These are phyloP conservation scores for Catostomus latipinnis DNA, from an alignment of 2,797 vertebrate species.

Conservation along the genomic window DNA sequence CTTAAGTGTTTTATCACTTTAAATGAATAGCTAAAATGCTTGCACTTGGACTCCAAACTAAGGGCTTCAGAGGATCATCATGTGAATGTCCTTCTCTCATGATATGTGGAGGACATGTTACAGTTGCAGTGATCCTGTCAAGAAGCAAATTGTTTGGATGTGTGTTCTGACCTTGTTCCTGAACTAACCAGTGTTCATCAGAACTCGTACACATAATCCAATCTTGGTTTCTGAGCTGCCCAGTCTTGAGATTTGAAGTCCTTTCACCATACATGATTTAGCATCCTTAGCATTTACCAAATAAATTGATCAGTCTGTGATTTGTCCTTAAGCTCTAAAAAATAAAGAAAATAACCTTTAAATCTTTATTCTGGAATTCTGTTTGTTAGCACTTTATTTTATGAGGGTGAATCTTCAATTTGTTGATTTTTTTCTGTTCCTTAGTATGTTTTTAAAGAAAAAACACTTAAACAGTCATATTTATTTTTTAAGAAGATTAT, in stretches of 20 bases:
- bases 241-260: not conserved
- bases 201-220: constrained; percentile 71
- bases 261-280: not conserved
- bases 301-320: not conserved
- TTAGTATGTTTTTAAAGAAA: too few relatives aligned
- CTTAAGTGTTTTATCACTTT: not conserved
- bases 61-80: constrained; percentile 46
- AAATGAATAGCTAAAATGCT: constrained; percentile 25
- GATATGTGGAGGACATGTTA: constrained; percentile 44
- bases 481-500: too few relatives aligned
- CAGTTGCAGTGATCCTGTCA: constrained; percentile 50
- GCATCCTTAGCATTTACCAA: constrained; percentile 3
- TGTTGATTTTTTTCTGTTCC: too few relatives aligned
- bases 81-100: constrained; percentile 53
- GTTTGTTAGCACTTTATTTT: not conserved
- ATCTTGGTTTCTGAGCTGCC: constrained; percentile 64
- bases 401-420: too few relatives aligned
- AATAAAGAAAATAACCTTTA: not conserved
- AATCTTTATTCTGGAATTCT: not conserved
- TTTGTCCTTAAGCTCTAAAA: constrained; percentile 7
- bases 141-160: constrained; percentile 65
- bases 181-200: constrained; percentile 79
- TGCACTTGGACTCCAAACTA: constrained; percentile 52
- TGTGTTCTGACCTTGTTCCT: constrained; percentile 74
- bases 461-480: too few relatives aligned